These are phyloP conservation scores for Melieria omissa DNA, from an alignment of 2,888 invertebrate genomes.

Conservation along the genomic window DNA sequence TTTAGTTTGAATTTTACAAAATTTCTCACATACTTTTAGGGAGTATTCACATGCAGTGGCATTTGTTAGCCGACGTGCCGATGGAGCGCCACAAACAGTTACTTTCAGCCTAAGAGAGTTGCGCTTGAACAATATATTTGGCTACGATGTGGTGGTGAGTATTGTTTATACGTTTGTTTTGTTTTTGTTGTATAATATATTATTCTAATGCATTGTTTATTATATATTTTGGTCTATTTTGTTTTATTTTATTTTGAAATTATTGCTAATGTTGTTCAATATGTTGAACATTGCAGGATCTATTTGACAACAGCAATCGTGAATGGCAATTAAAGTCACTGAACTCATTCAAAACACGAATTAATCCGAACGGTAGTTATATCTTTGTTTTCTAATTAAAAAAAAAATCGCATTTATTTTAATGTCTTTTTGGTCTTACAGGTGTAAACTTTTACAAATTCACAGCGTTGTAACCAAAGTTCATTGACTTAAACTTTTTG, in stretches of 20 bases:
- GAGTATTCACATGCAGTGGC: constrained; percentile 68
- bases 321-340: constrained; percentile 36
- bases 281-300: constrained; percentile 33
- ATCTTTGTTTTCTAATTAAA: background rate
- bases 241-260: too few species aligned
- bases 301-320: constrained; percentile 37
- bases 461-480: constrained; percentile 42
- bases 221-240: too few species aligned
- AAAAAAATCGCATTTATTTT: background rate
- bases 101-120: constrained; percentile 58
- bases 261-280: background rate
- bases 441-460: constrained; percentile 60
- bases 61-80: constrained; percentile 66
- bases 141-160: constrained; percentile 59
- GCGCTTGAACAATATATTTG: constrained; percentile 56
- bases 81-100: constrained; percentile 64
- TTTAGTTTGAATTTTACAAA: background rate
- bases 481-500: background rate
- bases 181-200: background rate
- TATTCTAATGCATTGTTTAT: too few species aligned
- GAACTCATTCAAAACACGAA: constrained; percentile 50
- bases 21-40: constrained; percentile 41
- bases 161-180: background rate
- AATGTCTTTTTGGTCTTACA: constrained; percentile 37
- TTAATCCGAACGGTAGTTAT: constrained; percentile 55